Base-by-base conservation (phyloP, 2,888 invertebrate species). In the Alentia gelatinosa region DNA sequence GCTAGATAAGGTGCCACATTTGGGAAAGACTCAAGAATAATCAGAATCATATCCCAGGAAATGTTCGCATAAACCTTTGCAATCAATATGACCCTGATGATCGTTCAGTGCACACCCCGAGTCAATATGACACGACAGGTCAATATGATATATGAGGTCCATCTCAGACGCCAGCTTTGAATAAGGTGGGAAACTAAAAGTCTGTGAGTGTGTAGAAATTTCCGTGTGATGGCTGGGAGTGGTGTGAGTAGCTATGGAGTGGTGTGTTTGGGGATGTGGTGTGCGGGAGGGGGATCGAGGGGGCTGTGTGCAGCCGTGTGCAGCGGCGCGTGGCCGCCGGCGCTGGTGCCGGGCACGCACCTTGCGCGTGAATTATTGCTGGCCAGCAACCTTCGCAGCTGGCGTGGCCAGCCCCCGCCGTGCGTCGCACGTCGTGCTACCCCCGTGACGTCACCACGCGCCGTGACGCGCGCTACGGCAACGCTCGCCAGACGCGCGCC, bases 401-500 rank as follows among this genome's bases (percentile, higher is more conserved):
- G 19, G 19, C 47, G 47, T 47, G 47, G 19, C 47, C 9, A 12
- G 9, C 19, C 47, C 19, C 9, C 19, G 56, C 19, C 56, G 56
- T 56, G 56, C n/a, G n/a, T n/a, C n/a, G n/a, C n/a, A n/a, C n/a
- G n/a, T n/a, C n/a, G n/a, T 19, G 56, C 23, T 56, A 12, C 5
- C 79, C 9, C 15, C 79, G 79, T 39, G 39, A 39, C 39, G 79
- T 39, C 79, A 79, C 12, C 79, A 79, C 37, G 15, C 19, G 79
- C 12, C 79, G 79, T 79, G n/a, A 79, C 35, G 79, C 37, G 79
- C 74, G 74, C 30, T 26, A 79, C 79, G 79, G 35, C 79, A 74
- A 79, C 79, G 79, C 79, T 79, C 23, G 35, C 39, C 79, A 79
- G 79, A 39, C 79, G 79, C 39, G 79, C 79, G 79, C 79, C 79